Evolutionary conservation across 2,797 vertebrate genomes (phyloP).

Genomic region (Forpus xanthops): DNA sequence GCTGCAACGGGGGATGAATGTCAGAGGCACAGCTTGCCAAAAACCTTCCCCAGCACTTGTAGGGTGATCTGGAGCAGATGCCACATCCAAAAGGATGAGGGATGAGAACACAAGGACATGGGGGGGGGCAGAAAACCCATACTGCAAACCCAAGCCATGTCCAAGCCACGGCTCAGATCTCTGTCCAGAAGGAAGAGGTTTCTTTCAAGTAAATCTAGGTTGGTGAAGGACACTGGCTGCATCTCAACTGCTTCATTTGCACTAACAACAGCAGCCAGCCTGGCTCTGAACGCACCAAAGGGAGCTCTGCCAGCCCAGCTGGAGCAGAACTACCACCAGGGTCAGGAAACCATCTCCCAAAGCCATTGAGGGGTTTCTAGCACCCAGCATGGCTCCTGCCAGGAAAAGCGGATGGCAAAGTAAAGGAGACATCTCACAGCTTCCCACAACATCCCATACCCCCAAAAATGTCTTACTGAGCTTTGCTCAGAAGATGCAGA

Average conservation of each 20-base stretch:
- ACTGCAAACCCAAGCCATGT: neutral
- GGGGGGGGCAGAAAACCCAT: neutral
- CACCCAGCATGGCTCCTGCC: rapidly evolving
- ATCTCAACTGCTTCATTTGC: neutral
- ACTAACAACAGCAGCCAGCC: neutral
- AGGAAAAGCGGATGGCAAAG: neutral
- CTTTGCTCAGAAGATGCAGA: neutral
- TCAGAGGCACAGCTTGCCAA: neutral
- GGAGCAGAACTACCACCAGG: neutral
- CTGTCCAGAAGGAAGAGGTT: neutral
- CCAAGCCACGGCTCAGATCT: neutral
- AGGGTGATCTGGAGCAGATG: neutral
- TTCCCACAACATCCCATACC: neutral
- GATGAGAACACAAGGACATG: neutral
- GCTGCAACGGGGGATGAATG: neutral
- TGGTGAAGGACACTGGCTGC: neutral
- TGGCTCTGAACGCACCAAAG: neutral
- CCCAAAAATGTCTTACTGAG: neutral
- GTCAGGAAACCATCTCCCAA: neutral
- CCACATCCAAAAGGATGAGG: neutral
- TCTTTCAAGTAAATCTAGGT: neutral
- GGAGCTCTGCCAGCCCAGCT: neutral
- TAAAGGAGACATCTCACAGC: neutral
- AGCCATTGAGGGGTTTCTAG: neutral
- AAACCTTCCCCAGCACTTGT: neutral